Evolutionary conservation across 92 coral and sea anemone species (phyloP).

Genomic region (Porites divaricata): DNA sequence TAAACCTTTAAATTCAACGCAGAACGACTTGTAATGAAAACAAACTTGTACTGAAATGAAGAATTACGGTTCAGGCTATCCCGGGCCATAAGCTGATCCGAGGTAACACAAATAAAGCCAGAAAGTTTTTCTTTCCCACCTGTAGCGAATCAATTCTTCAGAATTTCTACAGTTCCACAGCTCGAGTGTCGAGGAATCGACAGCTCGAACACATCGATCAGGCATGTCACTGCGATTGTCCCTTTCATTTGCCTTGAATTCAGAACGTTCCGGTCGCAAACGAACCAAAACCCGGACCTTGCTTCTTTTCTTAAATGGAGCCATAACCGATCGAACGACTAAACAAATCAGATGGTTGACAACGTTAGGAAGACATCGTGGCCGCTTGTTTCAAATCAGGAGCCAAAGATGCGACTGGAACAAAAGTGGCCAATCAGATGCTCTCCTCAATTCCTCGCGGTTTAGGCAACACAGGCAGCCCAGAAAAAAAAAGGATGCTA

Average conservation of each 20-base stretch:
- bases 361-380: not conserved
- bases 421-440: slow-evolving; percentile 23
- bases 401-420: slow-evolving; percentile 8
- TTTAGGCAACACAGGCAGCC: too few relatives aligned
- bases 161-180: slow-evolving; percentile 70
- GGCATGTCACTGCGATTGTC: slow-evolving; percentile 31
- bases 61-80: too few relatives aligned
- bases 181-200: slow-evolving; percentile 56
- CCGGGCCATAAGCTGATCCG: not conserved
- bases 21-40: not conserved
- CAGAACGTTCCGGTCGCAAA: slow-evolving; percentile 51
- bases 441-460: not conserved
- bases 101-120: not conserved
- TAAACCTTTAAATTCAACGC: not conserved
- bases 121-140: slow-evolving; percentile 35
- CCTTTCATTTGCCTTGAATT: slow-evolving; percentile 3
- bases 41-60: not conserved
- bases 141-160: slow-evolving; percentile 48
- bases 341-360: not conserved
- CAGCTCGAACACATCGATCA: slow-evolving; percentile 56
- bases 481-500: too few relatives aligned
- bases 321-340: slow-evolving; percentile 8
- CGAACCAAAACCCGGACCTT: slow-evolving; percentile 69
- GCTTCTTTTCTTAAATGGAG: slow-evolving; percentile 39
- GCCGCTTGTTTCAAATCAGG: slow-evolving; percentile 11